These are phyloP conservation scores for Synodontis membranacea DNA, from an alignment of 2,113 vertebrate genomes.

Conservation along the genomic window DNA sequence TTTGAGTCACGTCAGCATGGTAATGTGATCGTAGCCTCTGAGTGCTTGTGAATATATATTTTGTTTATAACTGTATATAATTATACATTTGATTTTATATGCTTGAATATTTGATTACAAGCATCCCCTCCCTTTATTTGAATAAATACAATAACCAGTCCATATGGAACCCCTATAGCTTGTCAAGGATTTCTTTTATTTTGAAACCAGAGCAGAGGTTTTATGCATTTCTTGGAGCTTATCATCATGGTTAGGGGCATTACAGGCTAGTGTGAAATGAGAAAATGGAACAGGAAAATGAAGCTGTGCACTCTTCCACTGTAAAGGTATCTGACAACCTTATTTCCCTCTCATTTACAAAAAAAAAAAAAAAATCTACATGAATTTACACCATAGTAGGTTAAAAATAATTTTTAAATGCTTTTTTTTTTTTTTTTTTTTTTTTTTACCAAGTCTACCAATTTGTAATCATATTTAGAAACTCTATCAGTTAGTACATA, in stretches of 20 bases:
- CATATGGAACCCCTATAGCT: not conserved
- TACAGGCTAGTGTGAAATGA: not conserved
- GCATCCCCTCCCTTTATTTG: not conserved
- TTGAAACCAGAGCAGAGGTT: not conserved
- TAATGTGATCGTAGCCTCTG: too few relatives aligned
- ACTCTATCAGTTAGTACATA: not conserved
- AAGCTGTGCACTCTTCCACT: not conserved
- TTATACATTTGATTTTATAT: too few relatives aligned
- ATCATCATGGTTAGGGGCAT: not conserved
- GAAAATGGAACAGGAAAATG: constrained; percentile 2
- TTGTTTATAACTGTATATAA: too few relatives aligned
- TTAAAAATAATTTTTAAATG: not conserved
- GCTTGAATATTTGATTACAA: too few relatives aligned
- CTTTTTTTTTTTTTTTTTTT: not conserved
- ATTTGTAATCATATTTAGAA: not conserved
- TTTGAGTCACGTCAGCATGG: too few relatives aligned
- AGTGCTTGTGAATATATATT: too few relatives aligned
- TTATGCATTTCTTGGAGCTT: not conserved
- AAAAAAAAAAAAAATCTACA: not conserved
- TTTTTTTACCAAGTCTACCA: not conserved
- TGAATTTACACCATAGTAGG: not conserved
- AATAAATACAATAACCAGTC: not conserved
- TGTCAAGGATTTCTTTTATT: not conserved
- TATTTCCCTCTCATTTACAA: not conserved
- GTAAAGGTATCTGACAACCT: not conserved